Evolutionary conservation across 2,888 invertebrate species (phyloP).

Genomic region (Scrobipalpa costella): DNA sequence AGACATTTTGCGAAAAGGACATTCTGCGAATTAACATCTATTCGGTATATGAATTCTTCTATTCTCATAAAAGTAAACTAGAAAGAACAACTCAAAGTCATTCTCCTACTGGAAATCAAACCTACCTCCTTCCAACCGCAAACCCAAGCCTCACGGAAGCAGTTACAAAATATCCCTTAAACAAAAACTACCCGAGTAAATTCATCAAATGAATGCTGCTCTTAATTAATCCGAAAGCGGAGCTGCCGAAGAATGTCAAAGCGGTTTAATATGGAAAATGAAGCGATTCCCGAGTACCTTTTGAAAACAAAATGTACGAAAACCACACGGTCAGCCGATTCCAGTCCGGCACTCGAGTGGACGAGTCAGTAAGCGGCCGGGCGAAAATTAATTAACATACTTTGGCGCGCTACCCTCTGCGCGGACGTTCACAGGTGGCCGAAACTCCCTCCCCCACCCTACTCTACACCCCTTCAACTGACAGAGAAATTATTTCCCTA

Average conservation of each 20-base stretch:
- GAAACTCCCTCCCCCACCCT: slow-evolving; percentile 45
- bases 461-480: slow-evolving; percentile 43
- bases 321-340: slow-evolving; percentile 73
- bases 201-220: slow-evolving; percentile 17
- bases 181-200: neutral
- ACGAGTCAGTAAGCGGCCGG: slow-evolving; percentile 69
- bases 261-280: slow-evolving; percentile 31
- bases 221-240: slow-evolving; percentile 4
- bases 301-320: slow-evolving; percentile 69
- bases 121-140: neutral
- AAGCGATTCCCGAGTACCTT: slow-evolving; percentile 51
- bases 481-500: slow-evolving; percentile 44
- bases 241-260: slow-evolving; percentile 18
- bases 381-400: slow-evolving; percentile 82
- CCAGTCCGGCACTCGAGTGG: slow-evolving; percentile 63
- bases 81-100: too few relatives aligned
- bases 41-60: too few relatives aligned
- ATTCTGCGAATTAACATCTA: neutral
- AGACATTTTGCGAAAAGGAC: too few relatives aligned
- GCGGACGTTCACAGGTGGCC: slow-evolving; percentile 56
- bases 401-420: slow-evolving; percentile 70
- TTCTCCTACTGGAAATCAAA: too few relatives aligned
- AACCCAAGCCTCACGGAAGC: neutral
- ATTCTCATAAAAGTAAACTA: too few relatives aligned
- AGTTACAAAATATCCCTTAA: neutral